Conservation (phyloP, 2,113 vertebrate species). For the Sphyrna mokarran region DNA sequence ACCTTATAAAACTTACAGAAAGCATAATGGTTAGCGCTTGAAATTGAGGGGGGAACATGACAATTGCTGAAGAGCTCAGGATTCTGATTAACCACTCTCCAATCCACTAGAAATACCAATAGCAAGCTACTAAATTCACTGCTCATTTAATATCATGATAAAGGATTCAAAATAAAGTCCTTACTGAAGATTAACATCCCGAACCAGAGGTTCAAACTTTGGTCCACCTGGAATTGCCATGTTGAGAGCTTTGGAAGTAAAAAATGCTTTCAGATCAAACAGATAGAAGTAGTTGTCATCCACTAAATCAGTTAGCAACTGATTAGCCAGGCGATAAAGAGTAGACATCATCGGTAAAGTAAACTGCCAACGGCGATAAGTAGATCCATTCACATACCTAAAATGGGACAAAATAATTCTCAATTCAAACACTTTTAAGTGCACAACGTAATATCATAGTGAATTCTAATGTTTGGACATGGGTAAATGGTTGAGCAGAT, state of each 20-base stretch:
- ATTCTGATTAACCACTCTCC: neutral
- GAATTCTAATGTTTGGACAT: neutral
- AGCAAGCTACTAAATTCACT: neutral
- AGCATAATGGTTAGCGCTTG: neutral
- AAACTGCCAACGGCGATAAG: conserved; percentile 96
- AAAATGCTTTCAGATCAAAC: conserved; percentile 95
- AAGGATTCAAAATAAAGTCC: conserved; percentile 43
- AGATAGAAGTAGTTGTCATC: conserved; percentile 96
- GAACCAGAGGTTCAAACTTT: conserved; percentile 94
- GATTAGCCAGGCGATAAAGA: conserved; percentile 92
- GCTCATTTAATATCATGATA: neutral
- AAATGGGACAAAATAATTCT: neutral
- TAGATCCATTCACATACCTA: conserved; percentile 92
- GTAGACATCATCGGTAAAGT: conserved; percentile 98
- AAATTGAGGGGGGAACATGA: neutral
- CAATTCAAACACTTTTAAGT: neutral
- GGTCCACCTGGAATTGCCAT: conserved; percentile 98
- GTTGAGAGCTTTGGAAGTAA: conserved; percentile 95
- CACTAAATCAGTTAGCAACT: conserved; percentile 91
- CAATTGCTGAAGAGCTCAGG: neutral
- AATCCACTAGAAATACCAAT: neutral
- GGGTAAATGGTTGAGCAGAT: neutral
- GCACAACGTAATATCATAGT: neutral
- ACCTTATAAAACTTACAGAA: neutral
- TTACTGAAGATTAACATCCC: conserved; percentile 97